Evolutionary conservation across 2,888 invertebrate species (phyloP), one percentile per base, ranked within the genome.

Genomic region (Vanessa cardui): DNA sequence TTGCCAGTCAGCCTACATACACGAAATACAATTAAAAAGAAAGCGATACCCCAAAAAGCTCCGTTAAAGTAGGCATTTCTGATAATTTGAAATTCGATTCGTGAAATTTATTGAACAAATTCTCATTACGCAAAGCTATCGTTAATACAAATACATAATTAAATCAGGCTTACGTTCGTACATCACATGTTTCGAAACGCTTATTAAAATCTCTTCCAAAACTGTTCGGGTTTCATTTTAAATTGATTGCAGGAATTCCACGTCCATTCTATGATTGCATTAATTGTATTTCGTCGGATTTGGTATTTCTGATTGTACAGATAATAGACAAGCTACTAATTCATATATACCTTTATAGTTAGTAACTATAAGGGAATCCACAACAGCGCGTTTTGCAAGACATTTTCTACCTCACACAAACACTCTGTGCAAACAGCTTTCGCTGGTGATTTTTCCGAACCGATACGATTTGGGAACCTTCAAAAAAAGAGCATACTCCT

Each of bases 81-180:
- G 12, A 39, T 39, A 54, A 54, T 54, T 54, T 31, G 31, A 39
- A 18, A 33, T 52, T n/a, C 18, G 5, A 16, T 31, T 31, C 54
- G 31, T n/a, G 9, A 56, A 63, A 64, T 39, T 58, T 9, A 64
- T 64, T 58, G 9, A 59, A 33, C 59, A 44, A 44, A 52, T 44
- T 64, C 59, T 64, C 64, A 52, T 59, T 59, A 56, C 33, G 12
- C 64, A 52, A 59, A 64, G 50, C 56, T 39, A 39, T 56, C 39
- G 33, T 56, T 20, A 12, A 50, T 39, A 56, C 33, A 18, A 9
- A 56, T 12, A 56, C 39, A 56, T 39, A 39, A 56, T 39, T 56
- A 56, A 54, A 54, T 54, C 18, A n/a, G 56, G 56, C 33, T 56
- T 39, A 56, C 56, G 56, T 56, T 18, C 39, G 33, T 56, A 56